phyloP scores from a whole-genome alignment of 1,140 invertebrate species.

The Cotesia typhae region DNA sequence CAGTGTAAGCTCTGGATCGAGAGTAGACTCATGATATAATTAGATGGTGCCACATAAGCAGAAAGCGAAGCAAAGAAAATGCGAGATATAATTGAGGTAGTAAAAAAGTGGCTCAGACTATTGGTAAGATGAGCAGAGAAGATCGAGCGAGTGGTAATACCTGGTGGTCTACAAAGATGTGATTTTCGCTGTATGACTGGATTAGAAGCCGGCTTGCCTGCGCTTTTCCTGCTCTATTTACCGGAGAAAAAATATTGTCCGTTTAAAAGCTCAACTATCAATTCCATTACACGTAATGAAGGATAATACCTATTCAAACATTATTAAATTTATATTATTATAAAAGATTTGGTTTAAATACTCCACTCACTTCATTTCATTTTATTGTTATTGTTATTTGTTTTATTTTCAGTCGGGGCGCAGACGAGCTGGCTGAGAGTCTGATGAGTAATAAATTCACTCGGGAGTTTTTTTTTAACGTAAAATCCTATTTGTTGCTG shows the following conservation, averaged over 20 bases:
- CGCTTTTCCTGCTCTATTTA: conserved; percentile 36
- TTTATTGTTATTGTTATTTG: too few relatives aligned
- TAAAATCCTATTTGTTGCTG: conserved; percentile 44
- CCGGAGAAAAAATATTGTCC: conserved; percentile 50
- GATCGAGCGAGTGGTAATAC: conserved; percentile 40
- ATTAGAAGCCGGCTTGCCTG: conserved; percentile 53
- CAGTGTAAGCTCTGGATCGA: conserved; percentile 2
- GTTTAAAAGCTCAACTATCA: conserved; percentile 18
- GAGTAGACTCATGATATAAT: conserved; percentile 18
- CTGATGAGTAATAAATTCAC: neutral
- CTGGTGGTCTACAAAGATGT: conserved; percentile 50
- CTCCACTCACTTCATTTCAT: too few relatives aligned
- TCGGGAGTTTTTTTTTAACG: conserved; percentile 40
- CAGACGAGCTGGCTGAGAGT: too few relatives aligned
- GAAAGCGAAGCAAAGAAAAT: conserved; percentile 33
- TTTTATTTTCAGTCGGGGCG: too few relatives aligned
- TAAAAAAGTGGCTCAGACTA: conserved; percentile 30
- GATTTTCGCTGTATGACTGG: conserved; percentile 58
- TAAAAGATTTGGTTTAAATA: too few relatives aligned
- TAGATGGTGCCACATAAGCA: conserved; percentile 28
- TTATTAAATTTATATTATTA: neutral
- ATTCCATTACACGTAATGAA: neutral
- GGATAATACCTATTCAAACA: neutral
- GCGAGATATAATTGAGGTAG: conserved; percentile 28
- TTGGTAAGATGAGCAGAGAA: conserved; percentile 29